phyloP scores from a whole-genome alignment of 2,797 vertebrate genomes.

The Pagetopsis macropterus region DNA sequence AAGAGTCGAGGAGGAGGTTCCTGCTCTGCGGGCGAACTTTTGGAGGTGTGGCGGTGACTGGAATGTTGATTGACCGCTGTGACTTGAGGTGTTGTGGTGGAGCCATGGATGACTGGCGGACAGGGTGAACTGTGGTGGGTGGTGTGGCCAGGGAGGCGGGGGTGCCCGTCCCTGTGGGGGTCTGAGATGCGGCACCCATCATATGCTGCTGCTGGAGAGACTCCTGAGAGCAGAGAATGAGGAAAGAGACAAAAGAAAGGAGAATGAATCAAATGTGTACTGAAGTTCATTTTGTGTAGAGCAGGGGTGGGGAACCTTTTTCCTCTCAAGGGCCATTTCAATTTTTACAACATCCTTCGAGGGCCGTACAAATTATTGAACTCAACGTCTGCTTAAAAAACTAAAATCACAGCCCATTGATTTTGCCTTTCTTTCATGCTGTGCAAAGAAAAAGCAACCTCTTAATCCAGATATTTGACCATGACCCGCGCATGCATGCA shows the following conservation, averaged over 20 bases:
- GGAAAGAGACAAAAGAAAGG: not conserved
- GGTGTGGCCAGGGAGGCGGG: conserved; percentile 90
- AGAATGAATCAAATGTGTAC: not conserved
- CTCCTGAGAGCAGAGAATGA: conserved; percentile 67
- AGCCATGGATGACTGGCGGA: conserved; percentile 81
- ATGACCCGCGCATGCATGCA: too few species aligned
- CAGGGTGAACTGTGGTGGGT: conserved; percentile 82
- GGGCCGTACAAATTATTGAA: too few species aligned
- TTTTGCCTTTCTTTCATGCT: too few species aligned
- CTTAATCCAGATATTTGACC: too few species aligned
- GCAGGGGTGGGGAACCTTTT: too few species aligned
- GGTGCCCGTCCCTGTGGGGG: conserved; percentile 81
- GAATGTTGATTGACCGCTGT: conserved; percentile 88
- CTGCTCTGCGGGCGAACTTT: conserved; percentile 91
- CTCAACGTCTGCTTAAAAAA: too few species aligned
- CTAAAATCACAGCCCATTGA: too few species aligned
- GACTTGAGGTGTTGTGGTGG: conserved; percentile 85
- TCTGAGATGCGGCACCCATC: conserved; percentile 83
- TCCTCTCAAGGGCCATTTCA: too few species aligned
- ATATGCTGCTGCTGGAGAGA: conserved; percentile 89
- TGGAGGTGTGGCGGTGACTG: conserved; percentile 83
- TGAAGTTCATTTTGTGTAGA: not conserved
- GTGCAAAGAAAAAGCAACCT: too few species aligned
- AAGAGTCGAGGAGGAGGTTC: conserved; percentile 91
- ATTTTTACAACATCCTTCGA: too few species aligned